Evolutionary conservation across 2,797 vertebrate genomes (phyloP).

Genomic region (Forpus xanthops): DNA sequence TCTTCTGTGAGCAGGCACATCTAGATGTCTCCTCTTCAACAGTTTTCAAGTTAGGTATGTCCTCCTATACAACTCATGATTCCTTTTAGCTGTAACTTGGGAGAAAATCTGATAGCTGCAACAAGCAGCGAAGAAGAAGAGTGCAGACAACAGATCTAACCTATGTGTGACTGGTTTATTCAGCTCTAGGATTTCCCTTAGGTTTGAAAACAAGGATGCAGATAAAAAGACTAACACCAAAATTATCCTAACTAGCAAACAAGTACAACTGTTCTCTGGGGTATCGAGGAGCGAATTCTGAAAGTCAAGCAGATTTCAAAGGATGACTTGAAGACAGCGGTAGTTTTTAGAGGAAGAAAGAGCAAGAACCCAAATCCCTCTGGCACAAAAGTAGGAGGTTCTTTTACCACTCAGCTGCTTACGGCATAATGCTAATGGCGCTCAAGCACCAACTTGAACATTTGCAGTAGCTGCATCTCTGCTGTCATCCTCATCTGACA

Average conservation of each 20-base stretch:
- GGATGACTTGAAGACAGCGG: not conserved
- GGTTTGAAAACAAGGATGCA: not conserved
- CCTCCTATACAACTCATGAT: not conserved
- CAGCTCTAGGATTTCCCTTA: not conserved
- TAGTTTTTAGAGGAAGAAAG: not conserved
- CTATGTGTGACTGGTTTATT: fast-evolving
- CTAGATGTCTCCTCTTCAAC: not conserved
- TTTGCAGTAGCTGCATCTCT: not conserved
- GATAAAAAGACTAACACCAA: not conserved
- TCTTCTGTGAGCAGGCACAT: not conserved
- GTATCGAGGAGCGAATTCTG: not conserved
- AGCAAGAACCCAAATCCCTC: not conserved
- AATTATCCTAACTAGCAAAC: not conserved
- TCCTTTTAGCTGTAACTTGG: not conserved
- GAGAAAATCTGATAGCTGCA: not conserved
- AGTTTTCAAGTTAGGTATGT: not conserved
- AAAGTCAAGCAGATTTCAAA: not conserved
- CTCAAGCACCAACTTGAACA: not conserved
- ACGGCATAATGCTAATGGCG: too few species aligned
- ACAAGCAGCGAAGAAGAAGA: not conserved
- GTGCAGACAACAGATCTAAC: not conserved
- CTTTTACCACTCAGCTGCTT: not conserved
- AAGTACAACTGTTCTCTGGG: not conserved
- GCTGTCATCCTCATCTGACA: not conserved
- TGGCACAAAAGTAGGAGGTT: not conserved